Percentiles rank a stretch among this genome's conserved stretches.
These are phyloP conservation scores for Myanophis thanlyinensis DNA, from an alignment of 2,113 vertebrate species.

Conservation along the genomic window DNA sequence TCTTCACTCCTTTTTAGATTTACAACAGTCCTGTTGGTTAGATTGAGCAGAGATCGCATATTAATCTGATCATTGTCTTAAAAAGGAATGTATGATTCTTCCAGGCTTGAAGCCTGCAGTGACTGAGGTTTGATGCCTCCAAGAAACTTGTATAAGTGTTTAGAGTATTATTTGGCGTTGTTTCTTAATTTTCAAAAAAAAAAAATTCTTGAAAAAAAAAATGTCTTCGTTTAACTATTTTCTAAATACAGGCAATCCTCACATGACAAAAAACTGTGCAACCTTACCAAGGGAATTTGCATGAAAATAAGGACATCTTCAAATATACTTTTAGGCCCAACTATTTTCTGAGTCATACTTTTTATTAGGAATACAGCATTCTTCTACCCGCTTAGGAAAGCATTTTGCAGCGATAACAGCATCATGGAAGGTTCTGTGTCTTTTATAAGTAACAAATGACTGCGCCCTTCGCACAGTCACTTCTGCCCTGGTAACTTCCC, in stretches of 20 bases:
- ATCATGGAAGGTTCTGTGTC: neutral
- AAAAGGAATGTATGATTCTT: neutral
- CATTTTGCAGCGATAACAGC: neutral
- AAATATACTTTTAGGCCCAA: neutral
- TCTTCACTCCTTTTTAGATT: no score
- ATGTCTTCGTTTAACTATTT: neutral
- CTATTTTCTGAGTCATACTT: neutral
- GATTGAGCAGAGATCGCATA: neutral
- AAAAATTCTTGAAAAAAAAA: no score
- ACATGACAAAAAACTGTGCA: neutral
- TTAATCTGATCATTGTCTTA: neutral
- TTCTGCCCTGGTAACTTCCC: no score
- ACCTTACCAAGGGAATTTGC: neutral
- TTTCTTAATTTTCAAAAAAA: neutral
- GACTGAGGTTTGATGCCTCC: neutral
- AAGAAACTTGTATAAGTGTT: neutral
- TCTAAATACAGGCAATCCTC: neutral
- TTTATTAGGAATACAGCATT: neutral
- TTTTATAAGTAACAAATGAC: neutral
- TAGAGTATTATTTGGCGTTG: neutral
- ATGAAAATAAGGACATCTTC: neutral
- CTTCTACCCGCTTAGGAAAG: neutral
- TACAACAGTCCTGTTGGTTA: neutral
- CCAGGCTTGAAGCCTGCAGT: neutral
- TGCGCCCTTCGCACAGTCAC: no score